phyloP scores from a whole-genome alignment of 1,140 invertebrate species.

The Copidosoma floridanum region DNA sequence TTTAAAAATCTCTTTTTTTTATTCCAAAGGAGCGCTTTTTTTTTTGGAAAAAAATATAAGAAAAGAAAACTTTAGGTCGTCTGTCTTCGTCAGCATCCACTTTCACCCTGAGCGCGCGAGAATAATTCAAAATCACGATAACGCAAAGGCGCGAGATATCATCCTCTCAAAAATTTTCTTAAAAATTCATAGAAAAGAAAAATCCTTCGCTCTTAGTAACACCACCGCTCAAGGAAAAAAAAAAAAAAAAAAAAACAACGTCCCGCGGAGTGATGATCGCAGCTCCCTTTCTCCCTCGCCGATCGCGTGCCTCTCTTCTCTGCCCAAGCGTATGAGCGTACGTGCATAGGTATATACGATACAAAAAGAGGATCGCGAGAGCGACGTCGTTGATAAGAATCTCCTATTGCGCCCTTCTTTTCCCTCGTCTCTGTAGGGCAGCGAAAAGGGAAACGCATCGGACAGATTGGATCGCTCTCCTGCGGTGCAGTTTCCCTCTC shows the following conservation, averaged over 20 bases:
- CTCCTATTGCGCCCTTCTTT: neutral
- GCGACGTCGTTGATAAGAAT: conserved; percentile 5
- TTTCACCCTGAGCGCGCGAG: too few species aligned
- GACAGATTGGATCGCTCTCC: neutral
- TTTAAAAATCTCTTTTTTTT: too few species aligned
- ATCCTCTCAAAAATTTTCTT: neutral
- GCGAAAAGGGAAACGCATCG: neutral
- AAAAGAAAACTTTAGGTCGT: too few species aligned
- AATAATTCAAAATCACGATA: neutral
- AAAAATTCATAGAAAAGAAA: conserved; percentile 8
- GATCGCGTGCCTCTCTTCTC: conserved; percentile 4
- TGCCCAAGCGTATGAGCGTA: too few species aligned
- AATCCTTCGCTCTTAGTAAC: too few species aligned
- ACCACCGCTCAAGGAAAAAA: too few species aligned
- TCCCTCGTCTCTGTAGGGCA: too few species aligned
- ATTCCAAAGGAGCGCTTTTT: too few species aligned
- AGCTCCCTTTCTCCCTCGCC: neutral
- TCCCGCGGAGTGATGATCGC: neutral
- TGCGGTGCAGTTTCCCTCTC: conserved; percentile 6
- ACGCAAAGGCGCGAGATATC: neutral
- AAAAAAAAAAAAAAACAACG: neutral
- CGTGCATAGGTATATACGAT: too few species aligned
- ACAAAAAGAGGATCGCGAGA: too few species aligned
- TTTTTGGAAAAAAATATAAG: too few species aligned
- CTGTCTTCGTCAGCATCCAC: too few species aligned